Evolutionary conservation across 2,888 invertebrate species (phyloP), one percentile per base, ranked within the genome.

Genomic region (Busseola fusca): DNA sequence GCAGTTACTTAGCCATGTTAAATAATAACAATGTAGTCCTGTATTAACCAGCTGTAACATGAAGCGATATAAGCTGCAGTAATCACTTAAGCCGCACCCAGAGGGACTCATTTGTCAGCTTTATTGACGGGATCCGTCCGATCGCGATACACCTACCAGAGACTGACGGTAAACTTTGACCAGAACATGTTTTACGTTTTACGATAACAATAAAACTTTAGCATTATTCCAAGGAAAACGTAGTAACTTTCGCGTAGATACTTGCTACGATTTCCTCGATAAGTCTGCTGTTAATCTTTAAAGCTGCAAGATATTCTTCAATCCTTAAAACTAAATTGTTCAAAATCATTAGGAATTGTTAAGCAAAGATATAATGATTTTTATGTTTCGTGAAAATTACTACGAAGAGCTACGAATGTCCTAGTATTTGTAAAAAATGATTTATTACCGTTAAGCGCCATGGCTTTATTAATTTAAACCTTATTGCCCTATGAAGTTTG

Each of bases 41-140:
- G 21, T 62, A 75, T 74, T 80, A 74, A 80, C 76, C 69, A 64
- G 48, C 81, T 87, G 74, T 76, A 68, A 65, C 80, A 80, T 81
- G 84, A 81, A 87, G 84, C 82, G 85, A 80, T 85, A 88, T 91
- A 90, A 90, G 92, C 94, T 93, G 94, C 93, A 94, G 93, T 94
- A 95, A 95, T 95, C 94, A 95, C 95, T 95, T 94, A 94, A 90
- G 91, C 92, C 94, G 88, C 93, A 87, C 94, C 94, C 91, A 84
- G 84, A 84, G 84, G 83, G 83, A 83, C 86, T 90, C 91, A 89
- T 94, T 92, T 92, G 92, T 94, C 92, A 92, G 87, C 86, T 88
- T 89, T 91, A 91, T 90, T 91, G 90, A 88, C 87, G 87, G 86
- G 85, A 88, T 87, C 85, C 80, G 81, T 74, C 88, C 87, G 88